Base-by-base conservation (phyloP, 1,140 invertebrate species). In the Homarus americanus region DNA sequence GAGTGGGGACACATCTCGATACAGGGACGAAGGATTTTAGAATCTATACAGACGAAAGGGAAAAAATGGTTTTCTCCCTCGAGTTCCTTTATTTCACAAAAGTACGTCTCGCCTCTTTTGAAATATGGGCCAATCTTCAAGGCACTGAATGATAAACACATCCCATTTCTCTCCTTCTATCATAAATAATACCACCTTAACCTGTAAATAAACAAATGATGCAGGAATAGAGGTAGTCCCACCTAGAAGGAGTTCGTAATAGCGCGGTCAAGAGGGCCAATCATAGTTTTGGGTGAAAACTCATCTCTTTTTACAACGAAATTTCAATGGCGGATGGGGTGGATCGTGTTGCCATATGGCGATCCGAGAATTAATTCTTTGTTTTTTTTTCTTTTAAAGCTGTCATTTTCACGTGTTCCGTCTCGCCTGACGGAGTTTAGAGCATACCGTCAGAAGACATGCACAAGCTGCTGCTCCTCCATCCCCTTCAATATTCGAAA, bases 251-350 rank as follows among this genome's bases (percentile, higher is more conserved):
- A 4, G 69, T 73, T 24, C 40, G 69, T 24, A 7, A 10, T 87
- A 87, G 20, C 85, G 85, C 49, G 85, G 85, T 78, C 58, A 17
- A 69, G 34, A 58, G 34, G 85, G 85, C 75, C 85, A 87, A 87
- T 87, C 85, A 87, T 87, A 87, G 85, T 87, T 87, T 87, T 87
- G 85, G 85, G 85, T 63, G 75, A 87, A 79, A 87, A 87, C 84
- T 80, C 85, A 87, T 87, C 75, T 87, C 85, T 87, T 87, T 87
- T 87, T 87, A 87, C 85, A 87, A 87, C 85, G 80, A 87, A 87
- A 87, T 87, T 87, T 87, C 85, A 87, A 87, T 87, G 85, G 85
- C 85, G 85, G 85, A 79, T 79, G 85, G 85, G 44, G 53, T 36
- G 76, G 49, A n/a, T 49, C 24, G 75, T 87, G 75, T 10, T 87